Evolutionary conservation across 2,113 vertebrate species (phyloP), one percentile per base, ranked within the genome.

Genomic region (Paracanthobrama guichenoti): DNA sequence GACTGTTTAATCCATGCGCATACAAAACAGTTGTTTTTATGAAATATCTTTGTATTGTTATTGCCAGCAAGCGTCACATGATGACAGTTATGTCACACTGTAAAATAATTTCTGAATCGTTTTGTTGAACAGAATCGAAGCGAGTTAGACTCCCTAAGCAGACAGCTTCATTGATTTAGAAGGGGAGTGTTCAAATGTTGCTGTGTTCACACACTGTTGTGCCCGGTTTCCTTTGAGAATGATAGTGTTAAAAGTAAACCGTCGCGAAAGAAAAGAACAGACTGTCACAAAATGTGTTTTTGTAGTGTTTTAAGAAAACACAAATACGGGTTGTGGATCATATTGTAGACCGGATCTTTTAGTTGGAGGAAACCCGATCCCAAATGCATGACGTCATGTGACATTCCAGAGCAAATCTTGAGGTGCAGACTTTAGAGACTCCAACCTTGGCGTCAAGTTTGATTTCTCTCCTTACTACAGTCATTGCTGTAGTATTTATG

Each of bases 311-410:
- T 16, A 48, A 6, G 2, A 48, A 16, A 26, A 48, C 42, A 0
- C 69, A 48, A 42, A 48, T 1, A 2, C 24, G 39, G 39, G 11
- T 73, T 16, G 22, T 13, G n/a, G 42, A 46, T 67, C 44, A 64
- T 64, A 44, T 42, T 24, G 13, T 50, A 35, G 48, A 48, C 18
- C 39, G 50, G 81, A 62, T 86, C 46, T 18, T 57, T 46, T 71
- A 77, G 60, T 20, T 73, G 24, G 57, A 69, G 76, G 88, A 85
- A 88, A 89, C 75, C 85, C 79, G 88, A 89, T 73, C 86, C 79
- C 84, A 86, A 88, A 86, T 85, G 83, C 57, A 72, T 89, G 88
- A 87, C 84, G 86, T 89, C 82, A 89, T 72, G 14, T 50, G 79
- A 81, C 85, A 89, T 89, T 89, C 88, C 88, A 81, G 74, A 83